Base-by-base conservation (phyloP, 2,113 vertebrate species). In the Cygnus atratus region DNA sequence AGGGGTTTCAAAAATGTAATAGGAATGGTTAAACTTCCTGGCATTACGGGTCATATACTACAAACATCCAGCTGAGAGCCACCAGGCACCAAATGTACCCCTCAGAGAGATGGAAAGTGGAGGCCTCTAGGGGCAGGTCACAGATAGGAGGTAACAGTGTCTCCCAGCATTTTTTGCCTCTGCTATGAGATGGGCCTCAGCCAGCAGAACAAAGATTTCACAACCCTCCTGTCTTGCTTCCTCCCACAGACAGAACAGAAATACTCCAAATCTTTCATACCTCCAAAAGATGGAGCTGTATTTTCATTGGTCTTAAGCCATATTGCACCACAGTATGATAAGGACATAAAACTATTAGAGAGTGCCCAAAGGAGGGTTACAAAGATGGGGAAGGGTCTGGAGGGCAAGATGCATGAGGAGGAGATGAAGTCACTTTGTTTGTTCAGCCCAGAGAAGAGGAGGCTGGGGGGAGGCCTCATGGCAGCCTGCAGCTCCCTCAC, bases 1-100 rank as follows among this genome's bases (percentile, higher is more conserved):
- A 20, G 0, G 18, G 10, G 2, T 8, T 76, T 58, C 6, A 66
- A 31, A 81, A 35, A 2, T 39, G 3, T 6, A 17, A 7, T 5
- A 48, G 65, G 37, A 58, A 84, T 6, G 25, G 20, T 13, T 46
- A 3, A 77, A 43, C 59, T 6, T 73, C 25, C 75, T 76, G 43
- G 7, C 31, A 11, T 7, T 5, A 10, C 2, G 52, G 31, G 43
- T 31, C 44, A 29, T 0, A 0, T 13, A 26, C 14, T 33, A 14
- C 48, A 52, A 0, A 26, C n/a, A 67, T 29, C 52, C 37, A 11
- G 2, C 11, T 37, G 39, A 63, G 37, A 10, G 6, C 41, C 57
- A 29, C 35, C 75, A 37, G 54, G 22, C 28, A 33, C 54, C 22
- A 54, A 50, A 39, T 26, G 50, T 35, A 13, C 31, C 35, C 28